A percentile compares a stretch with the other conserved stretches of the same genome.
Conservation (phyloP, 2,797 vertebrate genomes). For the Acropternis orthonyx region DNA sequence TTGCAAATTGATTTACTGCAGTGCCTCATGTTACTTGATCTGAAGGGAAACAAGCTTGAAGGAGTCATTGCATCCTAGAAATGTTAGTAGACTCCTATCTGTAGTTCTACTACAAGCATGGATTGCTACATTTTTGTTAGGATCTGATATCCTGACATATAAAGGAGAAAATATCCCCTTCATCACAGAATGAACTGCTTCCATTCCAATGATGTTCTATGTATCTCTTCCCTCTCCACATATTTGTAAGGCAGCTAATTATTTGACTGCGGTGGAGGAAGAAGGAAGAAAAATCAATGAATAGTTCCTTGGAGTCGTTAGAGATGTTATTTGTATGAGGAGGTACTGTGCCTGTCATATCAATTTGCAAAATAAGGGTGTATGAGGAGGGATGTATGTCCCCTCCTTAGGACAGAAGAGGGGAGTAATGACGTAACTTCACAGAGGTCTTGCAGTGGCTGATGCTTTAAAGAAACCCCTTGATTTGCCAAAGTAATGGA, state of each 20-base stretch:
- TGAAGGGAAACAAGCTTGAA: neutral
- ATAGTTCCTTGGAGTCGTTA: neutral
- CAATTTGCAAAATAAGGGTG: neutral
- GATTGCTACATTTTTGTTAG: neutral
- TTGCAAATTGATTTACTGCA: neutral
- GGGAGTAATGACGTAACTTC: neutral
- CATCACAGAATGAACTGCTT: neutral
- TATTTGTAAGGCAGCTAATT: neutral
- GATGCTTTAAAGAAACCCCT: neutral
- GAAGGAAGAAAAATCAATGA: neutral
- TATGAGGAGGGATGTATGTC: too few species aligned
- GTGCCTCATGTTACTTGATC: neutral
- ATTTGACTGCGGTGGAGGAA: neutral
- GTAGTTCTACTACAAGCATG: neutral
- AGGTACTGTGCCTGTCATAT: neutral
- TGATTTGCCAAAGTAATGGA: neutral
- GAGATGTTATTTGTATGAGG: neutral
- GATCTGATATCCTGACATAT: neutral
- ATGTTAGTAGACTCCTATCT: neutral
- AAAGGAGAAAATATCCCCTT: neutral
- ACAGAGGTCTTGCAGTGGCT: neutral
- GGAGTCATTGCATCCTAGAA: neutral
- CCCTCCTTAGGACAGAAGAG: neutral
- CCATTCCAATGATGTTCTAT: neutral
- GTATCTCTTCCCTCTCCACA: neutral